Evolutionary conservation across 23 tunicate genomes (phyloP).

Genomic region (Trididemnum miniatum): DNA sequence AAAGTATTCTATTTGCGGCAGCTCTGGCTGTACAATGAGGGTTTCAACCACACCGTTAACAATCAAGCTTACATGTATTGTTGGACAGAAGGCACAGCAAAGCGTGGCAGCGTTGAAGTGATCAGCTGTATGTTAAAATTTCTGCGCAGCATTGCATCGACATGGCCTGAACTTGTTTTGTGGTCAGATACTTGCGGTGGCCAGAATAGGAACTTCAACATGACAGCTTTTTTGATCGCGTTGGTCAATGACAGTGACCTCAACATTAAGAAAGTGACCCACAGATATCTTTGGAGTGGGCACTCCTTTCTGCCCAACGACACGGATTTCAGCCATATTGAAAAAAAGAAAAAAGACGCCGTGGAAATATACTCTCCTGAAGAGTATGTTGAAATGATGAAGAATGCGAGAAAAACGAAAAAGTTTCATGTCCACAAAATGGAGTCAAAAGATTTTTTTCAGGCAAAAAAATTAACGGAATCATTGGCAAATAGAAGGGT

Average conservation of each 20-base stretch:
- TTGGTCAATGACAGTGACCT: not conserved
- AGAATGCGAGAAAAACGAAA: too few relatives aligned
- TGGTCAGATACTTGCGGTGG: slow-evolving; percentile 25
- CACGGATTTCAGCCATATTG: slow-evolving; percentile 11
- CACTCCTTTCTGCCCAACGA: slow-evolving; percentile 17
- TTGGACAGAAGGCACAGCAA: slow-evolving; percentile 18
- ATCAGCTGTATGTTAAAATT: not conserved
- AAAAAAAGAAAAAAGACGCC: slow-evolving; percentile 15
- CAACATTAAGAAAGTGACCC: slow-evolving; percentile 11
- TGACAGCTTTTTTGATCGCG: not conserved
- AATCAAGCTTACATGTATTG: slow-evolving; percentile 8
- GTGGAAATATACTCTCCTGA: not conserved
- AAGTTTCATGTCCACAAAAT: too few relatives aligned
- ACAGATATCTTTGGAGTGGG: slow-evolving; percentile 21
- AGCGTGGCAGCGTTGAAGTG: slow-evolving; percentile 4
- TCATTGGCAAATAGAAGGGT: too few relatives aligned
- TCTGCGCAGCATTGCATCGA: not conserved
- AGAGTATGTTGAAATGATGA: not conserved
- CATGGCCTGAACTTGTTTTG: not conserved
- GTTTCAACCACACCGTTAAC: not conserved
- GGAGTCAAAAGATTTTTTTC: too few relatives aligned
- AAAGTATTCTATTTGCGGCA: slow-evolving; percentile 21
- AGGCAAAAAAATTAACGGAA: too few relatives aligned
- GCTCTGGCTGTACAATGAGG: slow-evolving; percentile 5
- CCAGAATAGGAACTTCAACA: slow-evolving; percentile 9